phyloP scores from a whole-genome alignment of 2,888 invertebrate genomes.

The Eilema caniola region DNA sequence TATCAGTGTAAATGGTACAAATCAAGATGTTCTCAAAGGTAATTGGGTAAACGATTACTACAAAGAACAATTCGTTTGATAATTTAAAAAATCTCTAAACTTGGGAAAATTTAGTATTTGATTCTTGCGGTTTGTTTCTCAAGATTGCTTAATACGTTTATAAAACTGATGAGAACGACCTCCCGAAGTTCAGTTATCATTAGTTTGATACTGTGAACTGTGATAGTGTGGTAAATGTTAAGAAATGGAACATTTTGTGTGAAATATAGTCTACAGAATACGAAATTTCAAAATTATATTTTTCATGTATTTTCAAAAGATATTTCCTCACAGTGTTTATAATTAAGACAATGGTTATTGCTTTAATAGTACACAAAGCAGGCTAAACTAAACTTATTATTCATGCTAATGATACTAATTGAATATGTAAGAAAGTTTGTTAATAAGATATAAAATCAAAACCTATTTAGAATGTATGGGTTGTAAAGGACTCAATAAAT shows the following conservation, averaged over 20 bases:
- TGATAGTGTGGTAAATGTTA: constrained; percentile 1
- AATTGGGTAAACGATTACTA: constrained; percentile 45
- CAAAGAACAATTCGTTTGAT: constrained; percentile 42
- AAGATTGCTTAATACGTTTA: constrained; percentile 33
- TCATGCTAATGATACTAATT: too few species aligned
- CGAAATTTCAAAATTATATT: not conserved
- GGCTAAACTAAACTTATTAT: too few species aligned
- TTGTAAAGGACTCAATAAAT: not conserved
- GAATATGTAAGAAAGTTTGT: not conserved
- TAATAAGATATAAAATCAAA: not conserved
- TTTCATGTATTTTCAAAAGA: not conserved
- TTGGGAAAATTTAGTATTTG: constrained; percentile 44
- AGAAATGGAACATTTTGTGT: not conserved
- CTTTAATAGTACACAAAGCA: not conserved
- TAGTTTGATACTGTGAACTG: constrained; percentile 13
- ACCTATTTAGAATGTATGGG: not conserved
- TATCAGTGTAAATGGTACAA: constrained; percentile 59
- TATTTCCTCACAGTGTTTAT: constrained; percentile 35
- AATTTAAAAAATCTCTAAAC: constrained; percentile 44
- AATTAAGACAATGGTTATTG: too few species aligned
- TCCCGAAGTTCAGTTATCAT: constrained; percentile 19
- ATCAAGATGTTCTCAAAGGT: constrained; percentile 70
- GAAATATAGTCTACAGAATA: not conserved
- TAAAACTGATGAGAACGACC: constrained; percentile 25
- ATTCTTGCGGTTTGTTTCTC: constrained; percentile 33